Percentiles rank a stretch among this genome's conserved stretches.
Conservation (phyloP, 2,797 vertebrate species). For the Karalla daura region DNA sequence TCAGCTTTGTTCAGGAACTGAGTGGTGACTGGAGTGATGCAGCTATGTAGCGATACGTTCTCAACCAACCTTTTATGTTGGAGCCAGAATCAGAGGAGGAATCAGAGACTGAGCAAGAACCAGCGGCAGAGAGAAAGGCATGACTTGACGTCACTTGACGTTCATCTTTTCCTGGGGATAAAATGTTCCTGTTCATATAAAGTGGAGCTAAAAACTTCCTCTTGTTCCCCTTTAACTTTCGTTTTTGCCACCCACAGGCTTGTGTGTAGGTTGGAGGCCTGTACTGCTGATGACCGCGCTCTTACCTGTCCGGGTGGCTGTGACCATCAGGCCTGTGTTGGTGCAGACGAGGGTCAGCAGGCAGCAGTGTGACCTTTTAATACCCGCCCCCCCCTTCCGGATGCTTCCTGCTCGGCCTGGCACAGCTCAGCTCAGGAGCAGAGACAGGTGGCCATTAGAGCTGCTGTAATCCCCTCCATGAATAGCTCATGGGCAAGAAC, state of each 20-base stretch:
- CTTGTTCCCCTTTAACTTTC: background rate
- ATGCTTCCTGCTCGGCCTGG: constrained; percentile 75
- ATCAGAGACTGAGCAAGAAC: too few species aligned
- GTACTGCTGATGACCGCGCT: constrained; percentile 6
- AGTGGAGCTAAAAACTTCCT: too few species aligned
- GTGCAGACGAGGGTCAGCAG: constrained; percentile 71
- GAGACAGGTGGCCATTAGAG: constrained; percentile 88
- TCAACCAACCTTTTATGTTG: too few species aligned
- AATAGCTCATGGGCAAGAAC: constrained; percentile 79
- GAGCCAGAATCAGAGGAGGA: too few species aligned
- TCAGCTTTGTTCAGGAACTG: too few species aligned
- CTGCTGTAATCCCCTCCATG: constrained; percentile 83
- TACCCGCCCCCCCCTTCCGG: too few species aligned
- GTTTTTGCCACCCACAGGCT: constrained; percentile 4
- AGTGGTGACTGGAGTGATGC: too few species aligned
- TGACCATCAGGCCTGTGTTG: constrained; percentile 39
- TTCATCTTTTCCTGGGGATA: too few species aligned
- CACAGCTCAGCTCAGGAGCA: constrained; percentile 73
- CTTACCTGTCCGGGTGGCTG: constrained; percentile 47
- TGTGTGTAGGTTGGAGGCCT: constrained; percentile 3
- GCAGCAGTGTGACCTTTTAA: constrained; percentile 69
- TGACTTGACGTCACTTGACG: too few species aligned
- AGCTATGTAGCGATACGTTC: too few species aligned
- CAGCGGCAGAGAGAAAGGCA: too few species aligned
- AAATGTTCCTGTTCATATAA: too few species aligned